A percentile compares a stretch with the other conserved stretches of the same genome.
These are phyloP conservation scores for Pseudolycoriella hygida DNA, from an alignment of 2,888 invertebrate species.

Conservation along the genomic window DNA sequence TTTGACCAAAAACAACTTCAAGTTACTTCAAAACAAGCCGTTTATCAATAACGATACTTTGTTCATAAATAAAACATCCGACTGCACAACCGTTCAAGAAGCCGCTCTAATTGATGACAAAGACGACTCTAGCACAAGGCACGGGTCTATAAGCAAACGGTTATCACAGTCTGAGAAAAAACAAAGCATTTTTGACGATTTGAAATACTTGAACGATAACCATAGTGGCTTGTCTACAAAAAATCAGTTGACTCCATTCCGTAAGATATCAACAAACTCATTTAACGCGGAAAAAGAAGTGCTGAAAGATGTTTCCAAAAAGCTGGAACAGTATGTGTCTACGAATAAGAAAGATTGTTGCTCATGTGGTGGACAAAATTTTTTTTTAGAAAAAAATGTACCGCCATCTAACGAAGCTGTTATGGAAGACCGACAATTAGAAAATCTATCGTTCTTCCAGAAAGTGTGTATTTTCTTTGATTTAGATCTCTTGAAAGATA, in stretches of 20 bases:
- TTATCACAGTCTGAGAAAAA: neutral
- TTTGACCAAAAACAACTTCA: constrained; percentile 14
- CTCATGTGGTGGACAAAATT: constrained; percentile 2
- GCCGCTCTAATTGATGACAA: neutral
- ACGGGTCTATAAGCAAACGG: neutral
- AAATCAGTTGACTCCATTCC: neutral
- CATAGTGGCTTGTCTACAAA: constrained; percentile 1
- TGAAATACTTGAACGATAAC: neutral
- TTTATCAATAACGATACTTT: neutral
- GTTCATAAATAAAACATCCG: neutral
- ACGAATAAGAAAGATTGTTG: neutral
- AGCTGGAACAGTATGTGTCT: constrained; percentile 31
- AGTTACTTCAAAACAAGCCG: neutral
- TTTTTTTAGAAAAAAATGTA: neutral
- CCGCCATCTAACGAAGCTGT: neutral
- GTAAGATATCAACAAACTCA: constrained; percentile 19
- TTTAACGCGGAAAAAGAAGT: constrained; percentile 36
- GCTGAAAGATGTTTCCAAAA: constrained; percentile 33
- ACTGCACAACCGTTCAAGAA: neutral
- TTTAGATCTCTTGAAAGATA: constrained; percentile 47
- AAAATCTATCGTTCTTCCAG: constrained; percentile 22
- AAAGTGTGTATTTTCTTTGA: constrained; percentile 49
- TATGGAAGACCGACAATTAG: neutral
- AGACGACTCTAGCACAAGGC: neutral
- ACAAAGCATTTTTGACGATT: neutral